Conservation (phyloP, 2,888 invertebrate species). For the Elegia similella region DNA sequence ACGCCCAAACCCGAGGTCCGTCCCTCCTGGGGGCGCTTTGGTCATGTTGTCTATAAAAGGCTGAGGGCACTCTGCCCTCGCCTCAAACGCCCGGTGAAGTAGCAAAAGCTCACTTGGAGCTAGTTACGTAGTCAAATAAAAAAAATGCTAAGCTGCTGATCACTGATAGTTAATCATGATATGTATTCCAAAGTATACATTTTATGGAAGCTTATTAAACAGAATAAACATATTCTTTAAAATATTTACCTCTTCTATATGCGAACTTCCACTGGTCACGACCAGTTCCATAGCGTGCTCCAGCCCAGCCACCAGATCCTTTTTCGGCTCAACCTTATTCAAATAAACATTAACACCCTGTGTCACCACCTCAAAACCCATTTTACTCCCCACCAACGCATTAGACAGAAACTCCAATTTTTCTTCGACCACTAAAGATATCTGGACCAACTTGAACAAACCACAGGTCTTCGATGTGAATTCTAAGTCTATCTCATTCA, state of each 20-base stretch:
- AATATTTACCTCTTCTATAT: constrained; percentile 83
- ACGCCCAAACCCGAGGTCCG: no score
- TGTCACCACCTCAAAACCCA: constrained; percentile 81
- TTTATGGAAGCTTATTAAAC: no score
- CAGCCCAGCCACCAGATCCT: constrained; percentile 90
- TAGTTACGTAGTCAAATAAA: no score
- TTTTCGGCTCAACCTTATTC: constrained; percentile 79
- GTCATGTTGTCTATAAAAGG: no score
- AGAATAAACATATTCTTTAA: no score
- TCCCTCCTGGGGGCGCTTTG: no score
- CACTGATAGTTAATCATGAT: no score
- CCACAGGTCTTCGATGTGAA: constrained; percentile 85
- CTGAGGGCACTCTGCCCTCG: no score
- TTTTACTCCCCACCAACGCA: constrained; percentile 74
- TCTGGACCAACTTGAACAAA: constrained; percentile 86
- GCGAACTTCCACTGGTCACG: constrained; percentile 89
- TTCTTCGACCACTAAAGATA: constrained; percentile 83
- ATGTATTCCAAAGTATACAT: constrained; percentile 14
- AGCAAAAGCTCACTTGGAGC: no score
- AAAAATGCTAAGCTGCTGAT: no score
- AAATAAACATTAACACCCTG: constrained; percentile 72
- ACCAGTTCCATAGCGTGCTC: constrained; percentile 89
- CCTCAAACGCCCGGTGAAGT: no score
- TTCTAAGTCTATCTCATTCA: constrained; percentile 83
- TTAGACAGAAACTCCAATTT: constrained; percentile 88